Evolutionary conservation across 2,888 invertebrate species (phyloP).

Genomic region (Nycteola revayana): DNA sequence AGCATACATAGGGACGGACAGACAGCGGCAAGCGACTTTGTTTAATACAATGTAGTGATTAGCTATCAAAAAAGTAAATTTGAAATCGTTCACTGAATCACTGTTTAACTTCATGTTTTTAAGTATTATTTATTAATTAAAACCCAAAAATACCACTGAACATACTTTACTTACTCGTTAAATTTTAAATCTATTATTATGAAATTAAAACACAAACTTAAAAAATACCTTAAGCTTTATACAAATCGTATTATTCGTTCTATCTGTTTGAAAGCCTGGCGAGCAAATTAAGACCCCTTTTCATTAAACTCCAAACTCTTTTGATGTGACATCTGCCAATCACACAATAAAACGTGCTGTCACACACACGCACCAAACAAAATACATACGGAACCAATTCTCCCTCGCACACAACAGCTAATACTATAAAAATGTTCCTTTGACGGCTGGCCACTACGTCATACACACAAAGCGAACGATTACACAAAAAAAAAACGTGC

Average conservation of each 20-base stretch:
- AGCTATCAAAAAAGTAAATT: too few relatives aligned
- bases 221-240: neutral
- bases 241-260: neutral
- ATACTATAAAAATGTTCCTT: slow-evolving; percentile 52
- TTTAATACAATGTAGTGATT: too few relatives aligned
- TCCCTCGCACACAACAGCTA: slow-evolving; percentile 22
- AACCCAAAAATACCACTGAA: too few relatives aligned
- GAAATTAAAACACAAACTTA: too few relatives aligned
- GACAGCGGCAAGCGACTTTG: too few relatives aligned
- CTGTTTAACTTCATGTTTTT: too few relatives aligned
- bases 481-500: slow-evolving; percentile 74
- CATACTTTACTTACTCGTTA: too few relatives aligned
- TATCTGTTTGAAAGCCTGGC: neutral
- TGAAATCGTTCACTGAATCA: too few relatives aligned
- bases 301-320: neutral
- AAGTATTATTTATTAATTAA: too few relatives aligned
- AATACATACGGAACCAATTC: slow-evolving; percentile 33
- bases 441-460: slow-evolving; percentile 59
- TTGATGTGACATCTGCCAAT: neutral
- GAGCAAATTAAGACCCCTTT: neutral
- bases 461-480: slow-evolving; percentile 64
- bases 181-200: too few relatives aligned
- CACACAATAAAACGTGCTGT: neutral
- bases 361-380: too few relatives aligned
- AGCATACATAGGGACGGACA: too few relatives aligned